These are phyloP conservation scores for Eurystomus glaucurus DNA, from an alignment of 2,797 vertebrate species.

Conservation along the genomic window DNA sequence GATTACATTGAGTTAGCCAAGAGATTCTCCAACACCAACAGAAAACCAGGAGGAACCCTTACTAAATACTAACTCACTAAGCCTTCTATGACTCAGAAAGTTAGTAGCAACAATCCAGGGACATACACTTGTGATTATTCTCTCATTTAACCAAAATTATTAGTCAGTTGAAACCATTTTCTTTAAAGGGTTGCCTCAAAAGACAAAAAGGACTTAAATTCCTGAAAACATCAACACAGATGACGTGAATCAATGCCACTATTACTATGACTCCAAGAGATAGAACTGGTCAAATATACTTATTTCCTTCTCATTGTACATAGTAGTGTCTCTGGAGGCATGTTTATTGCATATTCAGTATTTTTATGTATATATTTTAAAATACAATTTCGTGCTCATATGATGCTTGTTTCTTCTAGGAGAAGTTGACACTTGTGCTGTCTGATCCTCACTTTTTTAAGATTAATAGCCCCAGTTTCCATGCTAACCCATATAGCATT, in stretches of 20 bases:
- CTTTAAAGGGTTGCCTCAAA: neutral
- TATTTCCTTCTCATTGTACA: neutral
- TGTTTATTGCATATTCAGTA: neutral
- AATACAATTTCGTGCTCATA: neutral
- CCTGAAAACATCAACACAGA: neutral
- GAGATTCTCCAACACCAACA: neutral
- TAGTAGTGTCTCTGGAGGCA: neutral
- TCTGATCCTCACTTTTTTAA: neutral
- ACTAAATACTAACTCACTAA: neutral
- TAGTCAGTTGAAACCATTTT: neutral
- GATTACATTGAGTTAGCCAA: neutral
- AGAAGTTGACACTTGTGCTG: neutral
- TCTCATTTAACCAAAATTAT: neutral
- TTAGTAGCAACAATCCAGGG: neutral
- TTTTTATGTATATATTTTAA: neutral
- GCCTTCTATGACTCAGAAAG: neutral
- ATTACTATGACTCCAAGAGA: neutral
- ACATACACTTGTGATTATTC: neutral
- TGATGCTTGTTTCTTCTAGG: neutral
- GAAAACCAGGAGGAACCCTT: neutral
- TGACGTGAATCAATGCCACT: neutral
- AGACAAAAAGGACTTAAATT: neutral
- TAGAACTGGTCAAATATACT: neutral
- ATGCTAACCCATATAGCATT: neutral
- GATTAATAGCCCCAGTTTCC: neutral